Base-by-base conservation (phyloP, 1,140 invertebrate species). In the Heliconius hermathena region DNA sequence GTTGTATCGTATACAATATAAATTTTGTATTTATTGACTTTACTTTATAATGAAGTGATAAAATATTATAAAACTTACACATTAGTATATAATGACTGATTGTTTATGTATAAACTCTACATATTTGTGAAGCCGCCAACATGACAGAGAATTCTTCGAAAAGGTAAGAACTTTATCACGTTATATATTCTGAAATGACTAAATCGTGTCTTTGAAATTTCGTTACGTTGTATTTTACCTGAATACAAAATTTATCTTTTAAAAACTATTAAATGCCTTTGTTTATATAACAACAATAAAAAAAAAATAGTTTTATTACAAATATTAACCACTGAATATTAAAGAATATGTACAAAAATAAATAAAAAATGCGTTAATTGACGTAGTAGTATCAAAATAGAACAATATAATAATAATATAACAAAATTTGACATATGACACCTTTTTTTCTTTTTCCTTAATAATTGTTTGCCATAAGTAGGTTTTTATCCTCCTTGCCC, bases 61-160 rank as follows among this genome's bases (percentile, higher is more conserved):
- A 82, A 73, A 77, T 49, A 46, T 74, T 76, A 52, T 72, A 71
- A 52, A 77, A 74, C 46, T 74, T 70, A 74, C 71, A 81, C 73
- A 76, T 78, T 41, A 80, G 79, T 80, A 91, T 90, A 88, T 90
- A 88, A 91, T 92, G 90, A 84, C 87, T 85, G 76, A 84, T 87
- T 82, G 82, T 87, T 85, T 81, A 82, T 82, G 80, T 86, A 76
- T 79, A 85, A 86, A 78, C 79, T 75, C 76, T 75, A 79, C 49
- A 76, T 89, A 82, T 83, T 85, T 83, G 85, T 87, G 85, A 87
- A 87, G 83, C 66, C 85, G 76, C 81, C 79, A 91, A 90, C 87
- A 94, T 92, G 91, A 94, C 88, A 84, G 92, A 94, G 88, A 94
- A 89, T 83, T 91, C 92, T 85, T 94, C 92, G 66, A 94, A 93